phyloP scores from a whole-genome alignment of 2,113 vertebrate species.

The Buteo buteo region DNA sequence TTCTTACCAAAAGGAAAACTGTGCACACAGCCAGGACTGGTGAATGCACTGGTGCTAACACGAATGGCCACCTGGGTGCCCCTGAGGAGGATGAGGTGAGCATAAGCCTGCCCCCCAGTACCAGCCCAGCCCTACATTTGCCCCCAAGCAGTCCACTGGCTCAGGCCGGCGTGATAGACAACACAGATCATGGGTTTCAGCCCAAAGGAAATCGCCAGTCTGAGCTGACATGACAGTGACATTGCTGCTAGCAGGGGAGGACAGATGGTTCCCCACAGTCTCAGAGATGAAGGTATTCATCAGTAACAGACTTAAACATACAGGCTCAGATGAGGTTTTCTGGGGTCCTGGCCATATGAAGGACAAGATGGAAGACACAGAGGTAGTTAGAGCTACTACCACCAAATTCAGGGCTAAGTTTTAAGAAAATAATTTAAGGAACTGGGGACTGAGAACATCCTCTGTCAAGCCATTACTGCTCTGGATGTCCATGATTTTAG shows the following conservation, averaged over 20 bases:
- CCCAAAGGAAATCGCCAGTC: neutral
- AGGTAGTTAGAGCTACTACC: neutral
- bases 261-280: neutral
- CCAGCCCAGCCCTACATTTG: neutral
- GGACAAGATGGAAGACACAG: neutral
- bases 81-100: rapidly evolving
- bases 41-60: neutral
- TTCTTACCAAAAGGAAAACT: neutral
- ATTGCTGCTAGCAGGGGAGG: neutral
- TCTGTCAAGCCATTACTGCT: neutral
- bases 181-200: rapidly evolving
- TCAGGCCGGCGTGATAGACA: neutral
- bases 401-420: neutral
- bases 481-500: neutral
- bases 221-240: neutral
- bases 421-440: neutral
- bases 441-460: neutral
- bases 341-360: neutral
- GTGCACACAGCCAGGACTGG: neutral
- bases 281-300: neutral
- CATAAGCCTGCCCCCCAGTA: neutral
- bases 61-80: rapidly evolving
- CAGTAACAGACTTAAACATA: neutral
- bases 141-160: neutral
- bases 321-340: neutral